Percentiles rank a stretch among this genome's conserved stretches.
phyloP scores from a whole-genome alignment of 2,113 vertebrate genomes.

The Coptodon rendalli region DNA sequence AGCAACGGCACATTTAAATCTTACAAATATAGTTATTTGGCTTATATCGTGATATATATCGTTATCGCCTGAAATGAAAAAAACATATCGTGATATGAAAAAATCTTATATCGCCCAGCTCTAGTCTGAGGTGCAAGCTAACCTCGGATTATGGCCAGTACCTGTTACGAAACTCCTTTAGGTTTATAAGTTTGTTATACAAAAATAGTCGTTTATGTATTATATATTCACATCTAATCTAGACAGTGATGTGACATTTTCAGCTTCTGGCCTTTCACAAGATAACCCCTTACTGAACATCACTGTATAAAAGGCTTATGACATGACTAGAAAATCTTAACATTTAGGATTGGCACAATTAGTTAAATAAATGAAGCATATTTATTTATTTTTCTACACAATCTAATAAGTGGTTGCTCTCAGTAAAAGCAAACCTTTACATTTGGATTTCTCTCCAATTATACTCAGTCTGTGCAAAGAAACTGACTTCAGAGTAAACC shows the following conservation, averaged over 20 bases:
- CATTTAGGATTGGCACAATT: not conserved
- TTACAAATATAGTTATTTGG: too few species aligned
- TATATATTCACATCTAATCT: not conserved
- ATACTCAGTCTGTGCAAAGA: not conserved
- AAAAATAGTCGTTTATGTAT: not conserved
- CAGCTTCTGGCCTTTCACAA: not conserved
- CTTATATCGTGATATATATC: too few species aligned
- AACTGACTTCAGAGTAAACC: conserved; percentile 7
- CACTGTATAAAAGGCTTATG: not conserved
- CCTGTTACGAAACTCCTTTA: not conserved
- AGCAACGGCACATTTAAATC: too few species aligned
- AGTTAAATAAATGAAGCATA: not conserved
- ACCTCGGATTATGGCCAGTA: not conserved
- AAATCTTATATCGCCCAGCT: too few species aligned
- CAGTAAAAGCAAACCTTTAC: not conserved
- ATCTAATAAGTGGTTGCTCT: not conserved
- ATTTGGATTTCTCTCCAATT: not conserved
- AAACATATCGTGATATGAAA: too few species aligned
- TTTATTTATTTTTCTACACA: not conserved
- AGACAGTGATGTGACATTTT: not conserved
- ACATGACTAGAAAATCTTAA: not conserved
- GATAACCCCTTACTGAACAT: not conserved
- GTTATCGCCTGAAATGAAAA: too few species aligned
- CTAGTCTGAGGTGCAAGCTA: not conserved
- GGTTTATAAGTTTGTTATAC: not conserved